phyloP scores from a whole-genome alignment of 1,140 invertebrate species.

The Conopomorpha cramerella region DNA sequence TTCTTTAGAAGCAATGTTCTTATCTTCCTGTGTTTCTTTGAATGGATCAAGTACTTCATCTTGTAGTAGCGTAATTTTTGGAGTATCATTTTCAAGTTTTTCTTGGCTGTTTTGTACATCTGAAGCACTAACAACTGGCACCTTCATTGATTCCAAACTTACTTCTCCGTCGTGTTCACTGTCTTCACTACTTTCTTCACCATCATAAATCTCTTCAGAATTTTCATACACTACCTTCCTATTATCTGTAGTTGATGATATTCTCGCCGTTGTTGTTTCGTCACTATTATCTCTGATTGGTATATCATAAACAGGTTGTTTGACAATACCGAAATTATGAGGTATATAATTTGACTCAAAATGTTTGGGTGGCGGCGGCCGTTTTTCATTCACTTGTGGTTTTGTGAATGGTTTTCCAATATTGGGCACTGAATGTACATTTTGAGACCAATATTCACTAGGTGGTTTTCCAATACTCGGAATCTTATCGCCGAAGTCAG shows the following conservation, averaged over 20 bases:
- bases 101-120: slow-evolving; percentile 10
- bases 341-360: slow-evolving; percentile 31
- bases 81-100: slow-evolving; percentile 13
- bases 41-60: slow-evolving; percentile 19
- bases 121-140: slow-evolving; percentile 37
- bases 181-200: slow-evolving; percentile 18
- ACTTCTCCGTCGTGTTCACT: slow-evolving; percentile 35
- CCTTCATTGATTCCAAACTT: slow-evolving; percentile 50
- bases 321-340: slow-evolving; percentile 23
- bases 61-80: slow-evolving; percentile 13
- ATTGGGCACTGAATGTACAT: slow-evolving; percentile 13
- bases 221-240: slow-evolving; percentile 41
- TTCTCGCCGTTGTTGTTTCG: slow-evolving; percentile 23
- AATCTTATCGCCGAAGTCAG: slow-evolving; percentile 43
- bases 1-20: slow-evolving; percentile 13
- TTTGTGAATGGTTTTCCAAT: slow-evolving; percentile 40
- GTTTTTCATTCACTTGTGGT: slow-evolving; percentile 15
- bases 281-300: slow-evolving; percentile 42
- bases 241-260: slow-evolving; percentile 11
- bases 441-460: slow-evolving; percentile 27
- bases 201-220: slow-evolving; percentile 48
- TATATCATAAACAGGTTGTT: slow-evolving; percentile 51
- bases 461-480: slow-evolving; percentile 27
- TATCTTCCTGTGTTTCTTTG: slow-evolving; percentile 5
- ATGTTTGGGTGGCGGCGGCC: slow-evolving; percentile 8